Conservation (phyloP, 2,888 invertebrate species). For the Dolichopus griseipennis region DNA sequence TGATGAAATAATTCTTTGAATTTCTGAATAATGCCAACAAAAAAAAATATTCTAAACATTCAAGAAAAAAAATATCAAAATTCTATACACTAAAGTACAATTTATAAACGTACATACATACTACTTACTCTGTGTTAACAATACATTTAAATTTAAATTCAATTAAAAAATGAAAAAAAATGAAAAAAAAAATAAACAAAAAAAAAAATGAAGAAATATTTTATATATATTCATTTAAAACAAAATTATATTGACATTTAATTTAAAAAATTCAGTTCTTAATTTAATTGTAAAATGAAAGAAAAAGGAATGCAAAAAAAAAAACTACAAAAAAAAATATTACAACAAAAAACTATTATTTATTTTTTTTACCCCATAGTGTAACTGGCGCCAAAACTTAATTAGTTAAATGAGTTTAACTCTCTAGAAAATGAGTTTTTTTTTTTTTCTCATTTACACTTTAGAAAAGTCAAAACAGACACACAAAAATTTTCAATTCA, state of each 20-base stretch:
- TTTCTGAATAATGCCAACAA: no score
- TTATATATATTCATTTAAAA: neutral
- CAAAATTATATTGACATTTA: neutral
- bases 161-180: neutral
- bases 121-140: neutral
- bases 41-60: no score
- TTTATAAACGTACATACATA: no score
- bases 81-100: no score
- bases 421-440: neutral
- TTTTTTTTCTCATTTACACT: no score
- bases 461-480: neutral
- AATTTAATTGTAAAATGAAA: neutral
- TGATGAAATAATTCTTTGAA: no score
- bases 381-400: constrained; percentile 6
- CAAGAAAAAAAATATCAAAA: no score
- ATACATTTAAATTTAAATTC: constrained; percentile 1
- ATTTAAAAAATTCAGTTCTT: constrained; percentile 3
- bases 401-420: constrained; percentile 3
- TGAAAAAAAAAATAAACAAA: no score
- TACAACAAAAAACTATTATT: neutral
- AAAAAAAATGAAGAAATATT: no score
- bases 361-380: neutral
- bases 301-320: neutral
- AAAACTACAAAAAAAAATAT: no score
- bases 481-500: neutral